Percentiles rank a stretch among this genome's conserved stretches.
Conservation (phyloP, 2,888 invertebrate genomes). For the Heliconius charithonia region DNA sequence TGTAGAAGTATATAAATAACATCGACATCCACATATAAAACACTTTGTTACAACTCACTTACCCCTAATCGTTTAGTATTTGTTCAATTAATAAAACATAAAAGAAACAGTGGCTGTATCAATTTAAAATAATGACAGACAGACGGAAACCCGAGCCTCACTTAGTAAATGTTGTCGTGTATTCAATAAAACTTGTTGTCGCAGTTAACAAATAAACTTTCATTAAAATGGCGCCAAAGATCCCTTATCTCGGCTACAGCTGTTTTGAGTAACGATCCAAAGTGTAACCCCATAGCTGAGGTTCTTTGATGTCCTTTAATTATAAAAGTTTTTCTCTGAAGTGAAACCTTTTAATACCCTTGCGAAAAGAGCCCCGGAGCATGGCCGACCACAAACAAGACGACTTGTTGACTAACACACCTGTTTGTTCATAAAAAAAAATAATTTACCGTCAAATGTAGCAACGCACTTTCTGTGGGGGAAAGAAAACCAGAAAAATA, state of each 20-base stretch:
- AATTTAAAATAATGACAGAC: conserved; percentile 15
- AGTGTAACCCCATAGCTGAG: conserved; percentile 79
- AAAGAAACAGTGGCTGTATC: not conserved
- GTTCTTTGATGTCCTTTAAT: conserved; percentile 82
- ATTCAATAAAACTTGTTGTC: conserved; percentile 65
- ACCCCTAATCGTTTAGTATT: not conserved
- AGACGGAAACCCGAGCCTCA: conserved; percentile 16
- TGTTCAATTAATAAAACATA: not conserved
- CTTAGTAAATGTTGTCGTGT: conserved; percentile 38
- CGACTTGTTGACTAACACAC: conserved; percentile 50
- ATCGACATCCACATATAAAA: not conserved
- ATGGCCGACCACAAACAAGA: conserved; percentile 51
- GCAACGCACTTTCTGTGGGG: not conserved
- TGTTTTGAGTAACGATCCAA: conserved; percentile 80
- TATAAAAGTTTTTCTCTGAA: conserved; percentile 80
- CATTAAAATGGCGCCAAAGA: conserved; percentile 74
- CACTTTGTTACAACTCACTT: not conserved
- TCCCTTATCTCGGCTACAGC: conserved; percentile 77
- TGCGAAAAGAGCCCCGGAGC: conserved; percentile 44
- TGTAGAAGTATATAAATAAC: not conserved
- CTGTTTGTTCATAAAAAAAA: conserved; percentile 47
- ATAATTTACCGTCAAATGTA: conserved; percentile 39
- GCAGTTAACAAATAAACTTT: conserved; percentile 75
- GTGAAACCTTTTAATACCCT: conserved; percentile 62
- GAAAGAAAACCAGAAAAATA: not conserved